Evolutionary conservation across 2,113 vertebrate species (phyloP).

Genomic region (human (Homo sapiens)): DNA sequence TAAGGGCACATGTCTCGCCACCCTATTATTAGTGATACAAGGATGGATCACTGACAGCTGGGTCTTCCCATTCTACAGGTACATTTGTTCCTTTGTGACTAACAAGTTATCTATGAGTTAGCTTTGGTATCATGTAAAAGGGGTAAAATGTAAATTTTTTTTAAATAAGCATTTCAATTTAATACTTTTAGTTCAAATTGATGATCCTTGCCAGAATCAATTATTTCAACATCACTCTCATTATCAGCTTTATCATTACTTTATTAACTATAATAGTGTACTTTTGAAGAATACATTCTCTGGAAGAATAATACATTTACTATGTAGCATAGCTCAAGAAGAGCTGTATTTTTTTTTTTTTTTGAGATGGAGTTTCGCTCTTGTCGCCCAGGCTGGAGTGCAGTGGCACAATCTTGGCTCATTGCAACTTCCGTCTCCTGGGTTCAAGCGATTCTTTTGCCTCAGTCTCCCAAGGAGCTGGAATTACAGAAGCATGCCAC

Average conservation of each 20-base stretch:
- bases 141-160: background rate
- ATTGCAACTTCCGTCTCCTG: no score
- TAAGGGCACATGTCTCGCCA: fast-evolving
- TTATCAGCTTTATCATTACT: background rate
- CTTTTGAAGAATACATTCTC: background rate
- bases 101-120: background rate
- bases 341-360: background rate
- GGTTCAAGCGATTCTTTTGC: no score
- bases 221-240: background rate
- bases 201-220: background rate
- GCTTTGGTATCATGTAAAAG: background rate
- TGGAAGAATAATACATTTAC: background rate
- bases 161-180: background rate
- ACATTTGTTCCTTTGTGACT: background rate
- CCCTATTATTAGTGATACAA: background rate
- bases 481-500: no score
- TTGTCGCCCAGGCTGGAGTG: no score
- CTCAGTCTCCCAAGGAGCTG: no score
- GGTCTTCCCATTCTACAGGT: background rate
- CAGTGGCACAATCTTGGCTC: no score
- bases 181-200: background rate
- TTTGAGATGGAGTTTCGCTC: no score
- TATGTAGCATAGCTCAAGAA: background rate
- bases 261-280: background rate
- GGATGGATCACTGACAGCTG: background rate